Evolutionary conservation across 1,140 invertebrate species (phyloP).

Genomic region (Apis mellifera): DNA sequence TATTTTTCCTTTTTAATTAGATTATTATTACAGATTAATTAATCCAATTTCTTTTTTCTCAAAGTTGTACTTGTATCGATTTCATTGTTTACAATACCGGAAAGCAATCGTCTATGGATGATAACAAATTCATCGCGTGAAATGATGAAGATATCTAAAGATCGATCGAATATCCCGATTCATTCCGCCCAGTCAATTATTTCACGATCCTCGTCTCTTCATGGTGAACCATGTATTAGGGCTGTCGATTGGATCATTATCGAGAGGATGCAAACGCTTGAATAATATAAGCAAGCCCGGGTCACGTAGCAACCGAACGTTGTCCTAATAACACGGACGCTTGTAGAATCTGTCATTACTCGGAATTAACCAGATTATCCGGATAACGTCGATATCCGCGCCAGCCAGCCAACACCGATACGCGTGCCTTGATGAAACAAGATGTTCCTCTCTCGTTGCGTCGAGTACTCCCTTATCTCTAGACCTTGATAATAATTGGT

Average conservation of each 20-base stretch:
- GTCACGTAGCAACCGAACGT: conserved; percentile 12
- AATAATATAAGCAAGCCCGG: conserved; percentile 36
- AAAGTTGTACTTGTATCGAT: too few species aligned
- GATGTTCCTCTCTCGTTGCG: conserved; percentile 1
- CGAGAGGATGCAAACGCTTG: conserved; percentile 15
- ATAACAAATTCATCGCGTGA: too few species aligned
- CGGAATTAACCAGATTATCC: conserved; percentile 50
- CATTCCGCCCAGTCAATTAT: not conserved
- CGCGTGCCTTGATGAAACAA: conserved; percentile 14
- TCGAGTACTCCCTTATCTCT: not conserved
- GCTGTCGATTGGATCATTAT: conserved; percentile 17
- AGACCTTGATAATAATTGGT: not conserved
- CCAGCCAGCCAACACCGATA: conserved; percentile 33
- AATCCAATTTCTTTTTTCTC: too few species aligned
- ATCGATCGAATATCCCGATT: not conserved
- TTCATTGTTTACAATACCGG: too few species aligned
- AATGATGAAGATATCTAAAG: too few species aligned
- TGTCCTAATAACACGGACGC: conserved; percentile 32
- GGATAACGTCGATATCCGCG: conserved; percentile 41
- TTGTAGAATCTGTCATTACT: conserved; percentile 49
- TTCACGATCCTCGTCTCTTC: not conserved
- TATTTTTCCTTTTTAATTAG: too few species aligned
- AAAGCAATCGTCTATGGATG: too few species aligned
- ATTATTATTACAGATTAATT: too few species aligned
- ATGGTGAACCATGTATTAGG: not conserved